phyloP scores from a whole-genome alignment of 2,113 vertebrate genomes.

The Cathartes aura region DNA sequence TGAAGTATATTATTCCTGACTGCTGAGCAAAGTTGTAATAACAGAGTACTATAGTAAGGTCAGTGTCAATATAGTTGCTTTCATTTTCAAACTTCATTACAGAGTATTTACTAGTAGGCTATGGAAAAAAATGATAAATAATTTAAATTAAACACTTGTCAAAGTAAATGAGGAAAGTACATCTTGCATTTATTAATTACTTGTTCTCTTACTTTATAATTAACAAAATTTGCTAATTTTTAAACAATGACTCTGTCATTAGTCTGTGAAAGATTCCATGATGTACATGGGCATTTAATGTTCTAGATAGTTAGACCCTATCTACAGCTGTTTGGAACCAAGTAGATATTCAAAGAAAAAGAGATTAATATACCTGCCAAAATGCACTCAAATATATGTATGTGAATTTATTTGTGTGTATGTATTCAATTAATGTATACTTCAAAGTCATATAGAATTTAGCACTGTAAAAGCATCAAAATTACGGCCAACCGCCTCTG shows the following conservation, averaged over 20 bases:
- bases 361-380: neutral
- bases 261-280: neutral
- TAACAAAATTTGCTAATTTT: neutral
- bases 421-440: neutral
- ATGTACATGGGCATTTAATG: neutral
- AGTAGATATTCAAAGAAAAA: neutral
- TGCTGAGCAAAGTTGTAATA: neutral
- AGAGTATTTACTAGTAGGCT: neutral
- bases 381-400: neutral
- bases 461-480: neutral
- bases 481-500: neutral
- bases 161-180: neutral
- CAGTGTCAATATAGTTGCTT: neutral
- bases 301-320: neutral
- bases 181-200: neutral
- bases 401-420: neutral
- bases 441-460: neutral
- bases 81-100: neutral
- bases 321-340: conserved; percentile 1
- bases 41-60: neutral
- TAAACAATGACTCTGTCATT: neutral
- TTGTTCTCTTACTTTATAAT: neutral
- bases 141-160: neutral
- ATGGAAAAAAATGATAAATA: neutral
- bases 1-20: neutral